phyloP scores from a whole-genome alignment of 2,888 invertebrate genomes.

The Nebria brevicollis region DNA sequence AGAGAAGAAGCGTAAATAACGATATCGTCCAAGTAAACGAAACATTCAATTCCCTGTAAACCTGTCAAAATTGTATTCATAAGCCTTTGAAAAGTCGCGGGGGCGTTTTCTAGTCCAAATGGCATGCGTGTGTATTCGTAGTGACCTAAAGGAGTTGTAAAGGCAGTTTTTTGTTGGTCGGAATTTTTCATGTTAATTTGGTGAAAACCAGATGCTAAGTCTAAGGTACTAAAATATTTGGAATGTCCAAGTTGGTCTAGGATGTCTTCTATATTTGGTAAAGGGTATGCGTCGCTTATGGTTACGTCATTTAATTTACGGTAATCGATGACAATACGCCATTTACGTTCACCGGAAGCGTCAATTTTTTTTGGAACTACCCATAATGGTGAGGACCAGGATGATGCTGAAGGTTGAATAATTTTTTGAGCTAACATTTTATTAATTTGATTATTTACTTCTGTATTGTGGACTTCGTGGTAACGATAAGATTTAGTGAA shows the following conservation, averaged over 20 bases:
- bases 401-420: slow-evolving; percentile 49
- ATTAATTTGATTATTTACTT: slow-evolving; percentile 54
- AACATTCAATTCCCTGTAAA: slow-evolving; percentile 54
- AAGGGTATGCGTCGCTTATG: slow-evolving; percentile 55
- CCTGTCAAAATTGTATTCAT: slow-evolving; percentile 58
- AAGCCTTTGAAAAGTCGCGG: slow-evolving; percentile 58
- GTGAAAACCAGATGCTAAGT: slow-evolving; percentile 59
- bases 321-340: slow-evolving; percentile 58
- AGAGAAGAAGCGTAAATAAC: slow-evolving; percentile 52
- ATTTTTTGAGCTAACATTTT: slow-evolving; percentile 53
- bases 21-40: slow-evolving; percentile 57
- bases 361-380: slow-evolving; percentile 55
- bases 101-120: slow-evolving; percentile 60
- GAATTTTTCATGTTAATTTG: slow-evolving; percentile 55
- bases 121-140: slow-evolving; percentile 57
- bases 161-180: slow-evolving; percentile 58
- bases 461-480: slow-evolving; percentile 54
- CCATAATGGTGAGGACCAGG: slow-evolving; percentile 51
- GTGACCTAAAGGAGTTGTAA: slow-evolving; percentile 55
- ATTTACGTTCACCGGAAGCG: slow-evolving; percentile 53
- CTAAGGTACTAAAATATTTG: slow-evolving; percentile 56
- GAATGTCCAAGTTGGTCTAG: slow-evolving; percentile 56
- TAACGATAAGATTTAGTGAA: slow-evolving; percentile 56
- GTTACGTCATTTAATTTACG: slow-evolving; percentile 55
- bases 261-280: slow-evolving; percentile 58